phyloP scores from a whole-genome alignment of 2,888 invertebrate species.

The Malthinus seriepunctatus region DNA sequence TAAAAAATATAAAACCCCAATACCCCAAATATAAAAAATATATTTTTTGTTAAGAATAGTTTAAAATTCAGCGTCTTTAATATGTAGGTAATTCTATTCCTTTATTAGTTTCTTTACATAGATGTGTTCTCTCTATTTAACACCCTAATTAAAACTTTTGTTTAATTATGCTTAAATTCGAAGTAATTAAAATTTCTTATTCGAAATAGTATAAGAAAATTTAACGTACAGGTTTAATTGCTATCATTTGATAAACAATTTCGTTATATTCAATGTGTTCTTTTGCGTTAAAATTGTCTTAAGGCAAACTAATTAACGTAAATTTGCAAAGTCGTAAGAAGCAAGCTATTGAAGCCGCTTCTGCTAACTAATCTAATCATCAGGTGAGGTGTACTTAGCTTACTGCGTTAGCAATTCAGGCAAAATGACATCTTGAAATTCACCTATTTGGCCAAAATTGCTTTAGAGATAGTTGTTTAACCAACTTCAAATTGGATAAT shows the following conservation, averaged over 20 bases:
- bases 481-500: slow-evolving; percentile 13
- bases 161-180: too few species aligned
- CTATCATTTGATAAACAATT: slow-evolving; percentile 19
- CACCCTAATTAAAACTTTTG: too few species aligned
- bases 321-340: slow-evolving; percentile 12
- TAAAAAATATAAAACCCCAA: too few species aligned
- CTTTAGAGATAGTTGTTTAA: slow-evolving; percentile 13
- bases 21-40: too few species aligned
- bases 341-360: slow-evolving; percentile 10
- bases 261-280: slow-evolving; percentile 18
- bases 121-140: too few species aligned
- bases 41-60: too few species aligned
- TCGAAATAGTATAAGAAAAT: slow-evolving; percentile 6
- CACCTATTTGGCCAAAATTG: slow-evolving; percentile 20
- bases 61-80: too few species aligned
- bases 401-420: slow-evolving; percentile 19
- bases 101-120: too few species aligned
- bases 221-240: background rate
- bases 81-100: too few species aligned
- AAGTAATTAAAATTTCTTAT: too few species aligned
- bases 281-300: slow-evolving; percentile 11
- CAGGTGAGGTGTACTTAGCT: slow-evolving; percentile 22
- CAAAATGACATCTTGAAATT: slow-evolving; percentile 23
- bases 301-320: slow-evolving; percentile 17
- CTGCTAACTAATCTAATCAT: slow-evolving; percentile 24